Conservation (phyloP, 2,888 invertebrate genomes). For the Muschampia plurimacula region DNA sequence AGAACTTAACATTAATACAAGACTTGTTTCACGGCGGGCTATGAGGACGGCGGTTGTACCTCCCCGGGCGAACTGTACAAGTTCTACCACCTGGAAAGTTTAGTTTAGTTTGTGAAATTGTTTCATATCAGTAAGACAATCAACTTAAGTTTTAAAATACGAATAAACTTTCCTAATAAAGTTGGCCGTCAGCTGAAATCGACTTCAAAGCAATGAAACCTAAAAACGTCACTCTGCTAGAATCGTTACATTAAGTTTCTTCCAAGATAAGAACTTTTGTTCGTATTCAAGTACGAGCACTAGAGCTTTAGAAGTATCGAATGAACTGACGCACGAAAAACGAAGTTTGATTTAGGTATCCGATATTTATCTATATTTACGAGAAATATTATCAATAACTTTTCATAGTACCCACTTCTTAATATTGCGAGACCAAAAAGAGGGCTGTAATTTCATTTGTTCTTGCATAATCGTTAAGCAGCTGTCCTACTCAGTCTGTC, state of each 20-base stretch:
- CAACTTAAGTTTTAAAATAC: slow-evolving; percentile 55
- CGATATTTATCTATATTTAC: neutral
- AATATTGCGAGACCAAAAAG: too few relatives aligned
- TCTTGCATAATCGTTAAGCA: too few relatives aligned
- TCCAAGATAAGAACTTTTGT: slow-evolving; percentile 32
- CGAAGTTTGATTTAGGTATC: neutral
- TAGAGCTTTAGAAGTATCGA: neutral
- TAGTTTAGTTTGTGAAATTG: neutral
- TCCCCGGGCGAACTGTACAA: too few relatives aligned
- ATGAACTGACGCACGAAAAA: neutral
- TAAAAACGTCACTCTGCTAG: slow-evolving; percentile 28
- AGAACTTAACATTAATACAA: too few relatives aligned
- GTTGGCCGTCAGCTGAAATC: slow-evolving; percentile 63
- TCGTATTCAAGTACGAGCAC: slow-evolving; percentile 9
- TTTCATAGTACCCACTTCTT: too few relatives aligned
- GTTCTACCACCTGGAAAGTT: too few relatives aligned
- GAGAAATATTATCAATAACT: neutral
- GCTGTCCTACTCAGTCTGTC: too few relatives aligned
- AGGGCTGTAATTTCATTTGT: too few relatives aligned
- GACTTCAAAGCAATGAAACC: slow-evolving; percentile 39
- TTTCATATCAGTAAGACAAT: slow-evolving; percentile 16
- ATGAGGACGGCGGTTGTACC: too few relatives aligned
- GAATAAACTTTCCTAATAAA: slow-evolving; percentile 64
- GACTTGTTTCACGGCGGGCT: too few relatives aligned
- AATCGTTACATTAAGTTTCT: slow-evolving; percentile 33